These are phyloP conservation scores for Brachypodius melanocephalos DNA, from an alignment of 2,113 vertebrate species.

Conservation along the genomic window DNA sequence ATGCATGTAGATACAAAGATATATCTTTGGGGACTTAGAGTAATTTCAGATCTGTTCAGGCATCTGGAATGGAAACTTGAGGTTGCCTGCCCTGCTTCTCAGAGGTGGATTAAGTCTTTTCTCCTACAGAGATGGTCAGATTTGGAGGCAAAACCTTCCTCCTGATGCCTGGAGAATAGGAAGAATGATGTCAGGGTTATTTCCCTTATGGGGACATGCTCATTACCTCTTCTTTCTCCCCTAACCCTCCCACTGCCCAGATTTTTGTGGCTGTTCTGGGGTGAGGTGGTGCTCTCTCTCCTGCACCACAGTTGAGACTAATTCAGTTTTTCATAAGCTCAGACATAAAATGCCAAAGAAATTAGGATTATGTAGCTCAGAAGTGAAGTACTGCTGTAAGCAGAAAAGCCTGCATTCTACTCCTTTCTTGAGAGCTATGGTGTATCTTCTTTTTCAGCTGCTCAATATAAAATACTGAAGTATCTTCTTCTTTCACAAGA, in stretches of 20 bases:
- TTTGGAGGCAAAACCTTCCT: background rate
- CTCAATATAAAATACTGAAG: background rate
- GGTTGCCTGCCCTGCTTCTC: background rate
- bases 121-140: background rate
- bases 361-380: background rate
- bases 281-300: background rate
- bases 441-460: background rate
- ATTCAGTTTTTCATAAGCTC: background rate
- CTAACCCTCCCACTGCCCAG: background rate
- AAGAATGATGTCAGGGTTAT: background rate
- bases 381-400: background rate
- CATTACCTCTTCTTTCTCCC: background rate
- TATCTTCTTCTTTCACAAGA: background rate
- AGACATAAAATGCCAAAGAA: background rate
- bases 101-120: background rate
- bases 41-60: background rate
- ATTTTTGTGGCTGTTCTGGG: background rate
- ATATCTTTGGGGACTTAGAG: background rate
- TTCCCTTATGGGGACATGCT: background rate
- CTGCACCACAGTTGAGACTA: background rate
- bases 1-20: background rate
- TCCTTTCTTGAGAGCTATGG: constrained; percentile 45
- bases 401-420: background rate
- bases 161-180: background rate
- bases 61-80: background rate